Base-by-base conservation (phyloP, 1,140 invertebrate genomes). In the Andrena cerasifolii region DNA sequence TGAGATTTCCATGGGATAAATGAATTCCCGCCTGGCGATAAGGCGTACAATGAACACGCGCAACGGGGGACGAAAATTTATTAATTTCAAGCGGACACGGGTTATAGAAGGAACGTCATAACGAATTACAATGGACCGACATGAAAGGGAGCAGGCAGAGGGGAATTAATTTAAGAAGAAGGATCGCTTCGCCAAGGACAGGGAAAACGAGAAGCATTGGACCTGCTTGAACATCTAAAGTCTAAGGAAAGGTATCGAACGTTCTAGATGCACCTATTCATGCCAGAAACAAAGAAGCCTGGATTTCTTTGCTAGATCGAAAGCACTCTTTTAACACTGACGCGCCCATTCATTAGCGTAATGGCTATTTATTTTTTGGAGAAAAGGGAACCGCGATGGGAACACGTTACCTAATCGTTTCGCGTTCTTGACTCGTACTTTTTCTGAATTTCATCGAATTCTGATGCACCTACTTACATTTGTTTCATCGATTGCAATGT, bases 1-100 rank as follows among this genome's bases (percentile, higher is more conserved):
- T 58, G 49, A 67, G 73, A 67, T 73, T 53, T 14, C 28, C 12
- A 3, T 18, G 47, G 40, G 68, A 61, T 61, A 61, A 72, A 72
- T 49, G 68, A 61, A 59, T 71, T 10, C 36, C 28, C 18, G 33
- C 45, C 16, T 1, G 26, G 33, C 21, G 45, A 53, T 73, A 73
- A 65, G 59, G 71, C 45, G 47, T 21, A 53, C 47, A 73, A 63
- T 53, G 59, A 47, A 18, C 71, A 43, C 33, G 59, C 24, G 5
- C 12, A 16, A 53, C 28, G 45, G 24, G 21, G 14, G 16, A 24
- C 2, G 43, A 51, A 63, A 36, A 24, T 73, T 53, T 63, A 62
- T 65, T 43, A 65, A 51, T n/a, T n/a, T 16, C 1, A 0, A 5
- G 8, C 45, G 24, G 51, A 43, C 66, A 31, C 10, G 54, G 1